Evolutionary conservation across 2,888 invertebrate species (phyloP), one percentile per base, ranked within the genome.

Genomic region (Rhingia campestris): DNA sequence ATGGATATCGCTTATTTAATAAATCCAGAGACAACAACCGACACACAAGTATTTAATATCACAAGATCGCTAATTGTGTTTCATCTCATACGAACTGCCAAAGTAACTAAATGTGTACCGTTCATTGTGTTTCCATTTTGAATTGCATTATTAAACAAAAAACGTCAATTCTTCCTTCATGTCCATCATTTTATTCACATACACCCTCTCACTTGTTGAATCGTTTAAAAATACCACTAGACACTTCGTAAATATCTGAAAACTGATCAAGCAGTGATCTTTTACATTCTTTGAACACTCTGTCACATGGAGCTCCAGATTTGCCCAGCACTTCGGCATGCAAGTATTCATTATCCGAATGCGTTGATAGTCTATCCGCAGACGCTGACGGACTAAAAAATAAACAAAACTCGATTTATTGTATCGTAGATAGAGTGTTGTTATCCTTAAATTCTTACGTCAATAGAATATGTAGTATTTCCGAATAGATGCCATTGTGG

Each of bases 391-490:
- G 95, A 35, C 94, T 94, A 91, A 73, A 85, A 0, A 66, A 43
- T n/a, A 4, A 66, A 58, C 7, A 14, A 4, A 32, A 14, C n/a
- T 6, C 3, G 35, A 32, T 30, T 6, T 4, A 33, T 9, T 45
- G 5, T 12, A 6, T 3, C 6, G n/a, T 33, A 30, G 41, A 49
- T 22, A 39, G 3, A 2, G 4, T 6, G 7, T 32, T 30, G 5
- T 10, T 10, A 30, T 7, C n/a, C 7, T 47, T 14, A 3, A 33
- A 35, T 22, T 92, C 94, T 93, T 92, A 95, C 95, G 95, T 94
- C 89, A 96, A 93, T 90, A 95, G 90, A 87, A 95, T 94, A 92
- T 95, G 94, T 87, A 95, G 92, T 89, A 96, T 92, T 92, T 95
- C 94, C 63, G 94, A 95, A 86, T 95, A 93, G 88, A 96, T 92